Conservation (phyloP, 2,888 invertebrate species). For the Drosophila formosana region DNA sequence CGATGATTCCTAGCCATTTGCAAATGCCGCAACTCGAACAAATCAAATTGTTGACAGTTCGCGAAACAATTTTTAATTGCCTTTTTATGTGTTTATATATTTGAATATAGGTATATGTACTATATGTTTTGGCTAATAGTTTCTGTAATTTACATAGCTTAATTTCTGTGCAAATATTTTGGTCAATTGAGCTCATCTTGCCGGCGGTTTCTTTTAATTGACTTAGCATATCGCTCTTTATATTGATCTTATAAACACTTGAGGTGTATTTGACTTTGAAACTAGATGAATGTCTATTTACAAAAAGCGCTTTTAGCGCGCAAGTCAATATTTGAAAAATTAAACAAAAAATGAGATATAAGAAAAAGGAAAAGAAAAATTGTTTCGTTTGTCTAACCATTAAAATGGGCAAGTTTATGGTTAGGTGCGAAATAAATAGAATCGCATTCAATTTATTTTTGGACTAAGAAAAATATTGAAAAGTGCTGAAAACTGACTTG, state of each 20-base stretch:
- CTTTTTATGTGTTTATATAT: conserved; percentile 43
- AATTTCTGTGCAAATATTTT: conserved; percentile 71
- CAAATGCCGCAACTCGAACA: conserved; percentile 68
- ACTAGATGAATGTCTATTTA: conserved; percentile 48
- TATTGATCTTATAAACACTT: conserved; percentile 35
- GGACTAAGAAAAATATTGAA: conserved; percentile 43
- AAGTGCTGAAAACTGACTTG: conserved; percentile 40
- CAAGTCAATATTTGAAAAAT: conserved; percentile 68
- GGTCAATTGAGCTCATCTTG: conserved; percentile 25
- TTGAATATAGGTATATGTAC: not conserved
- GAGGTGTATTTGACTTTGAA: conserved; percentile 23
- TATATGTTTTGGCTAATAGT: conserved; percentile 41
- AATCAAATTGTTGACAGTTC: conserved; percentile 71
- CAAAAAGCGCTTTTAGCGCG: conserved; percentile 51
- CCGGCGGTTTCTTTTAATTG: conserved; percentile 54
- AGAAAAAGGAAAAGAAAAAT: conserved; percentile 17
- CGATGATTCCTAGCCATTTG: conserved; percentile 63
- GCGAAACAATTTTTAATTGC: conserved; percentile 55
- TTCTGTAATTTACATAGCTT: conserved; percentile 64
- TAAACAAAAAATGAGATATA: conserved; percentile 28
- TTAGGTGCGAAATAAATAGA: conserved; percentile 72
- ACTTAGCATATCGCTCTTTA: conserved; percentile 34
- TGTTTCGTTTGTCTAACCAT: conserved; percentile 51
- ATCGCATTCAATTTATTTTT: conserved; percentile 50
- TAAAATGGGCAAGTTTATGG: conserved; percentile 69